Percentiles rank a stretch among this genome's conserved stretches.
These are phyloP conservation scores for Monochamus alternatus DNA, from an alignment of 2,888 invertebrate species.

Conservation along the genomic window DNA sequence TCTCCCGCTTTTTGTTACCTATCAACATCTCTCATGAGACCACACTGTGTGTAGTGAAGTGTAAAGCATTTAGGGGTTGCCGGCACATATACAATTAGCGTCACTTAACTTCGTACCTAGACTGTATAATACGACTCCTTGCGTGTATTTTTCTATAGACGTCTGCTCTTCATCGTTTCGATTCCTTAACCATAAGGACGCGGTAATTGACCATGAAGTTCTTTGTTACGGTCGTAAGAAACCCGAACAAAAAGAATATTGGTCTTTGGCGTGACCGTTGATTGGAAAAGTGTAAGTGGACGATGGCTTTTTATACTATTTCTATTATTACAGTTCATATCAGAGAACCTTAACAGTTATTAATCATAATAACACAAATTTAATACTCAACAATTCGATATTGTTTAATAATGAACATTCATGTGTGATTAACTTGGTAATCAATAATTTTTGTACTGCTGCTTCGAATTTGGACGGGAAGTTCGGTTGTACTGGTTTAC, in stretches of 20 bases:
- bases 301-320: conserved; percentile 1
- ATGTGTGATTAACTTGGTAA: too few species aligned
- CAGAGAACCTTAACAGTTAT: neutral
- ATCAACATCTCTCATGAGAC: conserved; percentile 12
- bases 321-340: neutral
- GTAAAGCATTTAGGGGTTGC: conserved; percentile 55
- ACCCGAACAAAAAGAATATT: conserved; percentile 29
- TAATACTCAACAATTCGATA: too few species aligned
- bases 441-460: too few species aligned
- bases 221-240: conserved; percentile 30
- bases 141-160: conserved; percentile 11
- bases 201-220: conserved; percentile 39
- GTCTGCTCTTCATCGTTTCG: conserved; percentile 28
- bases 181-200: conserved; percentile 30
- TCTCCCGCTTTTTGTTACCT: conserved; percentile 31
- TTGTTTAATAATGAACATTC: too few species aligned
- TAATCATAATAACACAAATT: too few species aligned
- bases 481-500: too few species aligned
- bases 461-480: too few species aligned
- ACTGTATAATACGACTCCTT: conserved; percentile 7
- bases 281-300: conserved; percentile 13
- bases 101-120: conserved; percentile 58
- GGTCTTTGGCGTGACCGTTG: conserved; percentile 30
- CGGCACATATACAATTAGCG: conserved; percentile 51
- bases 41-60: conserved; percentile 47